Evolutionary conservation across 2,113 vertebrate species (phyloP), one percentile per base, ranked within the genome.

Genomic region (Pelvicachromis taeniatus): DNA sequence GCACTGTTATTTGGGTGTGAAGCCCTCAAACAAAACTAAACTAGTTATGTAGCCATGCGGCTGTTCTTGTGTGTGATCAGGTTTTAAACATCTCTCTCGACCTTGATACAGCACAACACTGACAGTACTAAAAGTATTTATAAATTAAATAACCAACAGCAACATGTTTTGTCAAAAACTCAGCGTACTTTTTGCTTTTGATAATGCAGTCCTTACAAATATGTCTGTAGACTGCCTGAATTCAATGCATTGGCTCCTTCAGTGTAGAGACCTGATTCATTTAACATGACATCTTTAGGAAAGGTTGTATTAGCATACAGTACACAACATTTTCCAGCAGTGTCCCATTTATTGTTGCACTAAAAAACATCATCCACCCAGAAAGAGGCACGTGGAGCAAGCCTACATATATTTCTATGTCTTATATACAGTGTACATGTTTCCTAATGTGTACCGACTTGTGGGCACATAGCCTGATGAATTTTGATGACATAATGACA

Each of bases 251-350:
- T 45, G n/a, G 19, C 19, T 55, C 40, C 33, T 53, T 48, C 63
- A 42, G 17, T 26, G 54, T 38, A 38, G 5, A n/a, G 45, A 56
- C 14, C 21, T 19, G 16, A 73, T 81, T 80, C 21, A 77, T 80
- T 88, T 55, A 70, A 83, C 75, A 55, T 56, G 35, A 40, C 48
- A 88, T 33, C 17, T 75, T 52, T 33, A 75, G 70, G 17, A 75
- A 33, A 90, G 91, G 88, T 92, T 82, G 65, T 11, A 88, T 90
- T 88, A 77, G 79, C 82, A 90, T 90, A 77, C 11, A 35, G 75
- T 31, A 50, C 50, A n/a, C 79, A 81, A 48, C 80, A 70, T 88
- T 87, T 87, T 21, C 9, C 38, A n/a, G 70, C 70, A 75, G 45
- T 75, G 70, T 33, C 70, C 45, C 45, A 75, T 52, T 75, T 75